Percentiles rank a stretch among this genome's conserved stretches.
Evolutionary conservation across 1,140 invertebrate species (phyloP).

Genomic region (Trichonephila inaurata): DNA sequence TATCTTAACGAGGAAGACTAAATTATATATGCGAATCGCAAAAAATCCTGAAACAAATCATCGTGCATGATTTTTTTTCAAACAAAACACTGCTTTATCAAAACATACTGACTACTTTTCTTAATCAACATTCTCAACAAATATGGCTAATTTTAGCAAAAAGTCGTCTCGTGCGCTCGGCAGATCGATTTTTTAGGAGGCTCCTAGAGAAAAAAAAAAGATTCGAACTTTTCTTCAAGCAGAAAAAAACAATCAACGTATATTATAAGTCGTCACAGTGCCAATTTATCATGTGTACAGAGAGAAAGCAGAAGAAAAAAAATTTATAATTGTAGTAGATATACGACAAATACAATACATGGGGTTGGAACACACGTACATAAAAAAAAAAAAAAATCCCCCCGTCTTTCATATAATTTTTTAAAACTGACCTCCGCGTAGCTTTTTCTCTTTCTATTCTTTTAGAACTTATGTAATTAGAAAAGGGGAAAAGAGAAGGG

Average conservation of each 20-base stretch:
- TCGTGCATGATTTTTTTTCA: background rate
- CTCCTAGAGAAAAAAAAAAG: background rate
- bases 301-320: background rate
- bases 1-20: no score
- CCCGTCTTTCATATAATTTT: constrained; percentile 9
- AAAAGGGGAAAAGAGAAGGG: constrained; percentile 3
- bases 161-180: background rate
- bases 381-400: constrained; percentile 23
- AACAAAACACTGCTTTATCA: background rate
- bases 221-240: background rate
- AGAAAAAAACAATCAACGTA: constrained; percentile 55
- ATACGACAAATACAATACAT: constrained; percentile 53
- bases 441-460: constrained; percentile 47
- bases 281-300: constrained; percentile 45
- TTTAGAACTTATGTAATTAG: constrained; percentile 73
- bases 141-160: background rate
- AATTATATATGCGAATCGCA: no score
- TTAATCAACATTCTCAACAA: background rate
- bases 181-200: background rate
- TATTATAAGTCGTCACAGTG: constrained; percentile 34
- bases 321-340: constrained; percentile 60
- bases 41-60: no score
- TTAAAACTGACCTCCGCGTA: constrained; percentile 51
- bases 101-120: background rate
- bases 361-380: constrained; percentile 25